These are phyloP conservation scores for Mesembrinibis cayennensis DNA, from an alignment of 2,113 vertebrate species.

Conservation along the genomic window DNA sequence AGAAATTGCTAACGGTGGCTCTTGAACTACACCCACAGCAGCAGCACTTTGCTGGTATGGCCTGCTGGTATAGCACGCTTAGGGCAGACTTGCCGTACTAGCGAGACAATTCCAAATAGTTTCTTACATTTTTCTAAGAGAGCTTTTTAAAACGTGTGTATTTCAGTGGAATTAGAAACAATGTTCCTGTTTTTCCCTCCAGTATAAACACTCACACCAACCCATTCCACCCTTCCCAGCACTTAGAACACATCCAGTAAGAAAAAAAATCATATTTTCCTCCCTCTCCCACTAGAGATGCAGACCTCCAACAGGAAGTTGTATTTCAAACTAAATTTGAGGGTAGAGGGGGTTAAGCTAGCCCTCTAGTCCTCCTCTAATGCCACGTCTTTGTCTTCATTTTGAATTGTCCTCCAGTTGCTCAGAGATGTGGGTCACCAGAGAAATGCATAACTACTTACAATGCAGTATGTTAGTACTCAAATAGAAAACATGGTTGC, in stretches of 20 bases:
- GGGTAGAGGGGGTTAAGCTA: neutral
- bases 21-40: neutral
- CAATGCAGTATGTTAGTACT: neutral
- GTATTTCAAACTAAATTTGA: neutral
- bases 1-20: accelerated
- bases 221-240: neutral
- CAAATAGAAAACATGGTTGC: neutral
- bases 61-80: neutral
- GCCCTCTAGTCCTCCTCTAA: neutral
- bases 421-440: neutral
- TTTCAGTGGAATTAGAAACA: neutral
- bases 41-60: neutral
- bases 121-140: neutral
- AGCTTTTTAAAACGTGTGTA: neutral
- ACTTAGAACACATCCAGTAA: neutral
- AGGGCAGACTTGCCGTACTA: neutral
- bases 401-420: neutral
- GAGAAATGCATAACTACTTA: neutral
- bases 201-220: neutral
- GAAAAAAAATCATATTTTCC: neutral
- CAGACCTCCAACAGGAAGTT: neutral
- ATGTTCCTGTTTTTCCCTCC: neutral
- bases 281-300: neutral
- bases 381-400: neutral
- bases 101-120: neutral